These are phyloP conservation scores for Anagyrus pseudococci DNA, from an alignment of 2,888 invertebrate species.

Conservation along the genomic window DNA sequence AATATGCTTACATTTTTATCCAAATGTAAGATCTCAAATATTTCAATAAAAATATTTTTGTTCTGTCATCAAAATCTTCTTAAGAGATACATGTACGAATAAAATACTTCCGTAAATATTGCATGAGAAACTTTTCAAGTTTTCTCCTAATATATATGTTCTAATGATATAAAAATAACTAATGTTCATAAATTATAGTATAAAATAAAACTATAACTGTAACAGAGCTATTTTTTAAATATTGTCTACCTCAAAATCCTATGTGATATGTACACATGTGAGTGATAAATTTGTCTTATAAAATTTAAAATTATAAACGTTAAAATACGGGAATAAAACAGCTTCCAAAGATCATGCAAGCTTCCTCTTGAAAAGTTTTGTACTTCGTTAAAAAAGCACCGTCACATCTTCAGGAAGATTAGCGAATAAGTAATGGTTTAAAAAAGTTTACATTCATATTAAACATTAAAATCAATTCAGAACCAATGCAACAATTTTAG, in stretches of 20 bases:
- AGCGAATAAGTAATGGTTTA: conserved; percentile 15
- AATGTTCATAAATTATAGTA: too few species aligned
- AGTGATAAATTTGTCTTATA: neutral
- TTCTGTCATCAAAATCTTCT: too few species aligned
- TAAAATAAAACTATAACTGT: too few species aligned
- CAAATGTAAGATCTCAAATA: too few species aligned
- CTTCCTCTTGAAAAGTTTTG: neutral
- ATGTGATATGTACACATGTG: neutral
- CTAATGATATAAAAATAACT: too few species aligned
- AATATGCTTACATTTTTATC: neutral
- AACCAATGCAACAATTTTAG: conserved; percentile 35
- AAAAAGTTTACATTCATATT: conserved; percentile 30
- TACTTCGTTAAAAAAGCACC: neutral
- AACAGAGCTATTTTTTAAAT: too few species aligned
- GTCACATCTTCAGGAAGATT: conserved; percentile 12
- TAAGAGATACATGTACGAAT: too few species aligned
- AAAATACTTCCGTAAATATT: too few species aligned
- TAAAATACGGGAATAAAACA: neutral
- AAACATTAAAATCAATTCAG: conserved; percentile 31
- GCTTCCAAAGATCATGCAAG: conserved; percentile 4
- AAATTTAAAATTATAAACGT: neutral
- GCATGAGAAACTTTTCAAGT: too few species aligned
- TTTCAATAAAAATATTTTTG: too few species aligned
- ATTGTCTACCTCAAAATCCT: neutral
- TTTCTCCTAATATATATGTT: too few species aligned